Evolutionary conservation across 2,113 vertebrate species (phyloP).

Genomic region (Baryphthengus martii): DNA sequence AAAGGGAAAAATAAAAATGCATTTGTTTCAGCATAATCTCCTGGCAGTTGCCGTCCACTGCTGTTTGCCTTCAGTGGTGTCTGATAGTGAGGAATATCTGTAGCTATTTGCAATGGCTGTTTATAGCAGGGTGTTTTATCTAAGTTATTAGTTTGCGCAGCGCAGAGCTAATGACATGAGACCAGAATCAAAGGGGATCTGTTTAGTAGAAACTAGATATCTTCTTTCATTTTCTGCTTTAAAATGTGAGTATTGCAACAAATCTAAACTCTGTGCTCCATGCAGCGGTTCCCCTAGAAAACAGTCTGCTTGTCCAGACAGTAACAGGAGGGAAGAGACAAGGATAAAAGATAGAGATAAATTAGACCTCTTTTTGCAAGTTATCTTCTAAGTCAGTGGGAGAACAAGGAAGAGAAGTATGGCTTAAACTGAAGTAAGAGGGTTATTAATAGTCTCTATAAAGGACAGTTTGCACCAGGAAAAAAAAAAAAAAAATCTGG

Average conservation of each 20-base stretch:
- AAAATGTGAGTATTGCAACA: neutral
- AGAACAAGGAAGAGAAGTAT: slow-evolving; percentile 36
- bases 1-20: slow-evolving; percentile 67
- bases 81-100: neutral
- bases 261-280: neutral
- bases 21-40: slow-evolving; percentile 50
- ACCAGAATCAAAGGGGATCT: neutral
- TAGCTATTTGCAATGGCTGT: slow-evolving; percentile 15
- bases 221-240: neutral
- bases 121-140: slow-evolving; percentile 29
- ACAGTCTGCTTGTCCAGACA: neutral
- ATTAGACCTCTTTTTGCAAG: neutral
- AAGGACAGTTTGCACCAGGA: slow-evolving; percentile 55
- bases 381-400: slow-evolving; percentile 48
- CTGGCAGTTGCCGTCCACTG: neutral
- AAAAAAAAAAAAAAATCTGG: neutral
- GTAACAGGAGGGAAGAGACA: neutral
- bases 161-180: neutral
- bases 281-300: neutral
- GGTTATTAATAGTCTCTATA: slow-evolving; percentile 57
- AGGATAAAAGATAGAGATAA: neutral
- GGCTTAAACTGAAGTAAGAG: slow-evolving; percentile 38
- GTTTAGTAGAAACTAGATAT: neutral
- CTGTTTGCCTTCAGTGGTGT: slow-evolving; percentile 57
- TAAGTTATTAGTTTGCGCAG: slow-evolving; percentile 11